These are phyloP conservation scores for Paragorgia papillata DNA, from an alignment of 92 coral and sea anemone genomes.

Conservation along the genomic window DNA sequence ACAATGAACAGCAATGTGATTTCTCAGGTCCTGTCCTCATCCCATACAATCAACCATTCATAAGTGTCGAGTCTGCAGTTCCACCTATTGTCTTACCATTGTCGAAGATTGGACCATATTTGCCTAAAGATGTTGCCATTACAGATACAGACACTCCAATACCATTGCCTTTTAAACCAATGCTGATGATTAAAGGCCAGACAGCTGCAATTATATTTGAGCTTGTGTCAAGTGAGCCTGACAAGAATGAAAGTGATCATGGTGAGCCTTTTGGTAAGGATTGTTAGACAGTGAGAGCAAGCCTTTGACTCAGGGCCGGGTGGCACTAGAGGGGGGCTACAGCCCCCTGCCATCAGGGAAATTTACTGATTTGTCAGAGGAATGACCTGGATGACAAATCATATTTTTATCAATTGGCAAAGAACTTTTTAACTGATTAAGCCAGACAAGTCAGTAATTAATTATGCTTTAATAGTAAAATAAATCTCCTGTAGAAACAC, in stretches of 20 bases:
- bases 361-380: too few species aligned
- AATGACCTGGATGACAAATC: too few species aligned
- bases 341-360: too few species aligned
- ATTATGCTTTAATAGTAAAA: too few species aligned
- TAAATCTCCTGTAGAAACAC: too few species aligned
- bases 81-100: constrained; percentile 28
- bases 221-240: neutral
- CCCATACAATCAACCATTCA: neutral
- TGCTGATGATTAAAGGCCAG: constrained; percentile 26
- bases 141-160: neutral
- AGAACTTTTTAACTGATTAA: too few species aligned
- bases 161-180: constrained; percentile 25
- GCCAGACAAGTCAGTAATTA: too few species aligned
- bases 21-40: neutral
- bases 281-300: neutral
- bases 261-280: neutral
- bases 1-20: neutral
- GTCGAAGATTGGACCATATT: constrained; percentile 16
- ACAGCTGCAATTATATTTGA: constrained; percentile 35
- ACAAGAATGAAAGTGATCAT: too few species aligned
- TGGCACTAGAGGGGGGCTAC: too few species aligned
- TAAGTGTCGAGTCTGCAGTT: constrained; percentile 2
- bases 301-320: too few species aligned
- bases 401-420: too few species aligned
- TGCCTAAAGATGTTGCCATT: constrained; percentile 14